phyloP scores from a whole-genome alignment of 2,797 vertebrate species.

The Notolabrus celidotus region DNA sequence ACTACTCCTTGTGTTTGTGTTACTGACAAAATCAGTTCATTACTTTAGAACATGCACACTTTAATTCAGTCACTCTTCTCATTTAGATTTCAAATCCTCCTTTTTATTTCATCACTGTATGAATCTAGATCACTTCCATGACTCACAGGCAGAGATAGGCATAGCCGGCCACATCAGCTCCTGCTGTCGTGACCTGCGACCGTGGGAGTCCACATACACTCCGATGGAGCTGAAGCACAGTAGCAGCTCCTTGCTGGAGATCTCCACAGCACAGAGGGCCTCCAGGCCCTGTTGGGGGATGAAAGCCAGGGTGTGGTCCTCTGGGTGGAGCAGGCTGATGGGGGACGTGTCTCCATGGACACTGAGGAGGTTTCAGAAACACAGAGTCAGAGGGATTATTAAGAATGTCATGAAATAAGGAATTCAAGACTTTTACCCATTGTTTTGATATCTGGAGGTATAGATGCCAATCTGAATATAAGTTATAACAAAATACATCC shows the following conservation, averaged over 20 bases:
- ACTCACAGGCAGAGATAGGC: conserved; percentile 96
- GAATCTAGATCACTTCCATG: background rate
- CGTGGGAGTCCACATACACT: conserved; percentile 97
- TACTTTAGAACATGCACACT: too few species aligned
- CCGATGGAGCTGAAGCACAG: conserved; percentile 98
- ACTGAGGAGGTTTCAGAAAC: conserved; percentile 49
- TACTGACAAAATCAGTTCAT: background rate
- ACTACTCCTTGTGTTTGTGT: background rate
- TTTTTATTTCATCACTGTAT: background rate
- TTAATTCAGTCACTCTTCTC: too few species aligned
- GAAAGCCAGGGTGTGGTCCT: conserved; percentile 96
- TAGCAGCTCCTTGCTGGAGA: conserved; percentile 97
- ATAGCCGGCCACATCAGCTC: conserved; percentile 97
- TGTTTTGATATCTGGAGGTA: too few species aligned
- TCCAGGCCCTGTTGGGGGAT: conserved; percentile 91
- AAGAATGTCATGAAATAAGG: too few species aligned
- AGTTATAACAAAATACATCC: too few species aligned
- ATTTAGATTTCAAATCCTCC: too few species aligned
- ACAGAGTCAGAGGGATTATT: background rate
- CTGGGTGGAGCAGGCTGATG: conserved; percentile 90
- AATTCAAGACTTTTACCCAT: too few species aligned
- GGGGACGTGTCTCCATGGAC: conserved; percentile 90
- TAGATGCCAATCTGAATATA: too few species aligned
- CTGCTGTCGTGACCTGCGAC: conserved; percentile 97
- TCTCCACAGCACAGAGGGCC: conserved; percentile 95